Evolutionary conservation across 2,888 invertebrate species (phyloP).

Genomic region (Athrips mouffetella): DNA sequence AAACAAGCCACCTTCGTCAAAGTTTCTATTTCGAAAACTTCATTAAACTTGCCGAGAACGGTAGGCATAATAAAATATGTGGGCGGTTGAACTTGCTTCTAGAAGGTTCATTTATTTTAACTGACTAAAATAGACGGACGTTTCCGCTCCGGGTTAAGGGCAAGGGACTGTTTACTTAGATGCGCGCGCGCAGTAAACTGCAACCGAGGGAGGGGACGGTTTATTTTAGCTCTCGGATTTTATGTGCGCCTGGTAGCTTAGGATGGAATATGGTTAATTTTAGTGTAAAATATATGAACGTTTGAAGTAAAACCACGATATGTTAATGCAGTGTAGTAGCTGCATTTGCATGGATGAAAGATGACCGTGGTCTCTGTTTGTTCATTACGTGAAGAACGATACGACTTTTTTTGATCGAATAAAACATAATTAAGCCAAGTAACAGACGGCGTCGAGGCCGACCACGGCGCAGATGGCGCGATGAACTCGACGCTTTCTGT

Average conservation of each 20-base stretch:
- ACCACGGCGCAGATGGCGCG: no score
- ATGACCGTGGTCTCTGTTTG: no score
- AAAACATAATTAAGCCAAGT: no score
- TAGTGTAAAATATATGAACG: neutral
- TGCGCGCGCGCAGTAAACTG: slow-evolving; percentile 3
- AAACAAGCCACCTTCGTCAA: neutral
- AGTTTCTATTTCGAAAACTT: slow-evolving; percentile 14
- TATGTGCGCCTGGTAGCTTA: slow-evolving; percentile 7
- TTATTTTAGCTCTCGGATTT: slow-evolving; percentile 18
- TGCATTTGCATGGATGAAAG: no score
- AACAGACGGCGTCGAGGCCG: no score
- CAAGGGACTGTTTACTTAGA: slow-evolving; percentile 18
- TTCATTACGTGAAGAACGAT: no score
- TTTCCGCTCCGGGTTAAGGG: slow-evolving; percentile 32
- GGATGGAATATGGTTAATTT: neutral
- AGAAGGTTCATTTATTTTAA: slow-evolving; percentile 36
- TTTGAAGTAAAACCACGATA: no score
- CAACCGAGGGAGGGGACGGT: neutral
- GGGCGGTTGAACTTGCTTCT: slow-evolving; percentile 32
- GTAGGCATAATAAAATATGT: slow-evolving; percentile 40
- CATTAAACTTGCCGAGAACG: slow-evolving; percentile 29
- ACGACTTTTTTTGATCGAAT: no score
- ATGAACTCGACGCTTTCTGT: no score
- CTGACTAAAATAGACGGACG: slow-evolving; percentile 36
- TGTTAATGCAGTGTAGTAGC: no score